These are phyloP conservation scores for Lottia scabra DNA, from an alignment of 2,888 invertebrate species.

Conservation along the genomic window DNA sequence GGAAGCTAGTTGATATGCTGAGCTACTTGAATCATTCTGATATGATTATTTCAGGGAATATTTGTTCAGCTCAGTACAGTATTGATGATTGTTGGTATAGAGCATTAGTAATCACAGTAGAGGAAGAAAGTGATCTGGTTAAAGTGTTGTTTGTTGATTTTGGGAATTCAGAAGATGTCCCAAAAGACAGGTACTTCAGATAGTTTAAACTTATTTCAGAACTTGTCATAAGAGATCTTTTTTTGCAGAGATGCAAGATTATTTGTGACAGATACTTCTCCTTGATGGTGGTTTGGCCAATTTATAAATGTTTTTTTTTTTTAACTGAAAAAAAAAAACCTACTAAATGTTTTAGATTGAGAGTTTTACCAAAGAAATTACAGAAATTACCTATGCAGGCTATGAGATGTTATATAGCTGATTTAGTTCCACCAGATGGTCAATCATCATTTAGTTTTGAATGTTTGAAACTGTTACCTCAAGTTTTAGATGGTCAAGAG, in stretches of 20 bases:
- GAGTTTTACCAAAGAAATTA: not conserved
- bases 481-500: not conserved
- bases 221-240: too few species aligned
- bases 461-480: not conserved
- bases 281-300: too few species aligned
- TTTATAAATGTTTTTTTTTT: too few species aligned
- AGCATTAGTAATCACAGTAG: conserved; percentile 73
- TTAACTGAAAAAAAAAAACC: too few species aligned
- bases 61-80: conserved; percentile 74
- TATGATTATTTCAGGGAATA: conserved; percentile 35
- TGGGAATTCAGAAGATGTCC: conserved; percentile 73
- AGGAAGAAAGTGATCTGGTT: conserved; percentile 64
- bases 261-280: too few species aligned
- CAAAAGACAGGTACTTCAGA: conserved; percentile 45
- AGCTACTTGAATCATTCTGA: too few species aligned
- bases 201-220: too few species aligned
- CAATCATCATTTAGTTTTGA: not conserved
- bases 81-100: conserved; percentile 80
- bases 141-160: conserved; percentile 77
- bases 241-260: too few species aligned
- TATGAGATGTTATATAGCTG: not conserved
- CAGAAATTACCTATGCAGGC: not conserved
- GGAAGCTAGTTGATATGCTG: too few species aligned
- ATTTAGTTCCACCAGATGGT: not conserved
- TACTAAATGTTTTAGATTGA: not conserved